Base-by-base conservation (phyloP, 1,140 invertebrate species). In the Hyles vespertilio region DNA sequence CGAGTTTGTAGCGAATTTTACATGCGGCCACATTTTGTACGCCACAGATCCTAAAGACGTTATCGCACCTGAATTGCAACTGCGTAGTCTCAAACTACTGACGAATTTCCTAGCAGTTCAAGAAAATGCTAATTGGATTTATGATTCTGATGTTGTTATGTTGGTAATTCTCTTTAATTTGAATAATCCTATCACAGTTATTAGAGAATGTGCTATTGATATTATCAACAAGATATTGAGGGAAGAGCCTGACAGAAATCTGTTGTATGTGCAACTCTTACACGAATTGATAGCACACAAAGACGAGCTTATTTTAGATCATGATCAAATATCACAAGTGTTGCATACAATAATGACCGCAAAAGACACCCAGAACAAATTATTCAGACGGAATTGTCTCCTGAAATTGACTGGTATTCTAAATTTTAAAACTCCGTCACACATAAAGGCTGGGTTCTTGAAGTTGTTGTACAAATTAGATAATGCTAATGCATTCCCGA, bases 271-370 rank as follows among this genome's bases (percentile, higher is more conserved):
- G 34, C 67, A 84, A 49, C 63, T 84, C 65, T 58, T 82, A 44
- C 67, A 77, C 61, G 72, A 82, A 44, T 34, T 90, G 2, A 43
- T 86, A 8, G 61, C 61, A 6, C 85, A 90, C 12, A 80, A 72
- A 34, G 74, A 89, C 12, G 94, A 95, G 71, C 83, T 95, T 46
- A 51, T 87, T 36, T 70, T 94, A 48, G 94, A 95, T 67, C 75
- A 89, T 59, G 91, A 94, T 54, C 93, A 93, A 59, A 58, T 92
- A 3, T 79, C 87, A 0, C 68, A 92, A 45, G 76, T 89, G n/a
- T 56, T 87, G 10, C 78, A 80, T 46, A 89, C 79, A 2, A 72
- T 86, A 59, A 47, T 86, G 5, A 78, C 73, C 1, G 58, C 75
- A 46, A 69, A 78, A 50, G 56, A 71, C 43, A 34, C 63, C 32